Percentiles rank a stretch among this genome's conserved stretches.
Evolutionary conservation across 2,113 vertebrate species (phyloP).

Genomic region (Apteryx mantelli): DNA sequence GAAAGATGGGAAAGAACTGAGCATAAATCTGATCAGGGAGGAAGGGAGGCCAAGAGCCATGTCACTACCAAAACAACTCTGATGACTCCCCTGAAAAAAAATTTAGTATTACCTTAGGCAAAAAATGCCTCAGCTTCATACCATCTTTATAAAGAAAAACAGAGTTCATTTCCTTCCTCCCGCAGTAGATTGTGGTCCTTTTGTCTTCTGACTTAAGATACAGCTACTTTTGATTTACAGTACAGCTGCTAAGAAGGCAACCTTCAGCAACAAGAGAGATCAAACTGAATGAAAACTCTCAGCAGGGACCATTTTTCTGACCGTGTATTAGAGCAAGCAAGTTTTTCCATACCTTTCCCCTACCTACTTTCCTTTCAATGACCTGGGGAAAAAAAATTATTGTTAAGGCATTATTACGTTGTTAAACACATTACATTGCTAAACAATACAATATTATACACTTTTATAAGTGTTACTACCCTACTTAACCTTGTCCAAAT

Average conservation of each 20-base stretch:
- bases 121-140: background rate
- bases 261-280: background rate
- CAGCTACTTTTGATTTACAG: background rate
- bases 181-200: background rate
- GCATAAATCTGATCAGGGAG: background rate
- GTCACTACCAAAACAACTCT: background rate
- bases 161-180: background rate
- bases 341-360: background rate
- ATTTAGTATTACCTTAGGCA: background rate
- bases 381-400: background rate
- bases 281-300: background rate
- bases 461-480: background rate
- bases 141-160: background rate
- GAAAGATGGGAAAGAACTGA: background rate
- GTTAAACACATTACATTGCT: background rate
- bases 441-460: background rate
- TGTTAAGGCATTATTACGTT: background rate
- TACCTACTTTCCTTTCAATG: accelerated
- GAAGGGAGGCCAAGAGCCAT: background rate
- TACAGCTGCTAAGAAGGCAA: background rate
- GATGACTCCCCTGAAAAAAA: background rate
- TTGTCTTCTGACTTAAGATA: background rate
- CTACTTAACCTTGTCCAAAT: background rate
- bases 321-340: background rate
- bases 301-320: background rate